Evolutionary conservation across 2,888 invertebrate species (phyloP).

Genomic region (Diarsia rubi): DNA sequence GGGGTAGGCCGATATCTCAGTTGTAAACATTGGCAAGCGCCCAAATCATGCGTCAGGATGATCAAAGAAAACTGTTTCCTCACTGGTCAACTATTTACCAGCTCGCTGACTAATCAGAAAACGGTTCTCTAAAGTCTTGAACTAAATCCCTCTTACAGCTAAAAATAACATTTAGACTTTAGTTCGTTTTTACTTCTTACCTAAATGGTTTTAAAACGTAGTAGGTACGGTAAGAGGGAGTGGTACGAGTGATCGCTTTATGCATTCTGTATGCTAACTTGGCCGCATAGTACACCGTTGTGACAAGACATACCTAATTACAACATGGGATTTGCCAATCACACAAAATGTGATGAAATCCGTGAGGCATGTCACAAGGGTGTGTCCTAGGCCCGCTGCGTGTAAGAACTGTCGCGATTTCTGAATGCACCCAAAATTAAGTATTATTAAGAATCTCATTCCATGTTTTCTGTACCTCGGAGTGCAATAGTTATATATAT

Average conservation of each 20-base stretch:
- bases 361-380: not conserved
- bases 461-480: conserved; percentile 25
- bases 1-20: conserved; percentile 54
- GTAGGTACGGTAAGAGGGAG: conserved; percentile 56
- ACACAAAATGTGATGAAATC: not conserved
- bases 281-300: not conserved
- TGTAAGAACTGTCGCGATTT: conserved; percentile 75
- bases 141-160: conserved; percentile 46
- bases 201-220: conserved; percentile 39
- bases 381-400: conserved; percentile 57
- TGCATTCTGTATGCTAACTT: conserved; percentile 73
- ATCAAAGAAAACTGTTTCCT: conserved; percentile 40
- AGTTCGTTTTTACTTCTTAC: conserved; percentile 25
- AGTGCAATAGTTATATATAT: conserved; percentile 28
- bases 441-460: conserved; percentile 29
- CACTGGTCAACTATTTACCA: conserved; percentile 36
- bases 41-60: conserved; percentile 54
- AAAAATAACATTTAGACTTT: conserved; percentile 44
- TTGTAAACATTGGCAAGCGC: conserved; percentile 57
- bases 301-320: not conserved
- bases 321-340: not conserved
- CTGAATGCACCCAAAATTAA: conserved; percentile 58
- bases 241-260: conserved; percentile 71
- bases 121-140: conserved; percentile 15
- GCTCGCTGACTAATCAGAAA: conserved; percentile 47